Evolutionary conservation across 2,888 invertebrate genomes (phyloP).

Genomic region (Hanleya hanleyi): DNA sequence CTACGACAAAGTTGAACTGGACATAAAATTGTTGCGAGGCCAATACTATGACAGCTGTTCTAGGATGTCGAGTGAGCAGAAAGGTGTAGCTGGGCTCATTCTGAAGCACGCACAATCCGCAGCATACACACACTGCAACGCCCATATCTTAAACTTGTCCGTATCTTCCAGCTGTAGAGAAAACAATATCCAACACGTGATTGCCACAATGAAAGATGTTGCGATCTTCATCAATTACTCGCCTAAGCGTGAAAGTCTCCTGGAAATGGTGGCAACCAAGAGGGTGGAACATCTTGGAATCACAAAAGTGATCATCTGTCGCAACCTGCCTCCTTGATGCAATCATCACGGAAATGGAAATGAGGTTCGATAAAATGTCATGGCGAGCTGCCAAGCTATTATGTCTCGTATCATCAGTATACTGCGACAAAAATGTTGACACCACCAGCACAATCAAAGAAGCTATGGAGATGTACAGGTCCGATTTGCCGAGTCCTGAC

Average conservation of each 20-base stretch:
- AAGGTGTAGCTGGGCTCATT: slow-evolving; percentile 12
- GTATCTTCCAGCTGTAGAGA: slow-evolving; percentile 13
- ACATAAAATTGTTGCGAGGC: slow-evolving; percentile 9
- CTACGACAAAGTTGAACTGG: not conserved
- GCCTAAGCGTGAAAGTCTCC: slow-evolving; percentile 14
- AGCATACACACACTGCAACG: slow-evolving; percentile 16
- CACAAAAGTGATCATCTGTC: slow-evolving; percentile 2
- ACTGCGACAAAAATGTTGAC: too few relatives aligned
- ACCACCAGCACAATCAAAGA: too few relatives aligned
- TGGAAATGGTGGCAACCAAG: not conserved
- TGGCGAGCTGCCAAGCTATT: not conserved
- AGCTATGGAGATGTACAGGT: not conserved
- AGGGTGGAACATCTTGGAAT: not conserved
- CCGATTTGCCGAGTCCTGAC: not conserved
- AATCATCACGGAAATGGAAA: slow-evolving; percentile 1
- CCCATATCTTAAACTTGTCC: slow-evolving; percentile 13
- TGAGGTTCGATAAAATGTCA: not conserved
- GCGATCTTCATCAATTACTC: slow-evolving; percentile 16
- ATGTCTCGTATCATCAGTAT: not conserved
- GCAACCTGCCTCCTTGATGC: not conserved
- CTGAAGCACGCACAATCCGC: not conserved
- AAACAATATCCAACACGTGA: slow-evolving; percentile 8
- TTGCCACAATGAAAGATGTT: slow-evolving; percentile 9
- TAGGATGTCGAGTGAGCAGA: slow-evolving; percentile 11
- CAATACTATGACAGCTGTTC: slow-evolving; percentile 20